Percentiles rank a stretch among this genome's conserved stretches.
These are phyloP conservation scores for Drosophila kanapiae DNA, from an alignment of 1,140 invertebrate species.

Conservation along the genomic window DNA sequence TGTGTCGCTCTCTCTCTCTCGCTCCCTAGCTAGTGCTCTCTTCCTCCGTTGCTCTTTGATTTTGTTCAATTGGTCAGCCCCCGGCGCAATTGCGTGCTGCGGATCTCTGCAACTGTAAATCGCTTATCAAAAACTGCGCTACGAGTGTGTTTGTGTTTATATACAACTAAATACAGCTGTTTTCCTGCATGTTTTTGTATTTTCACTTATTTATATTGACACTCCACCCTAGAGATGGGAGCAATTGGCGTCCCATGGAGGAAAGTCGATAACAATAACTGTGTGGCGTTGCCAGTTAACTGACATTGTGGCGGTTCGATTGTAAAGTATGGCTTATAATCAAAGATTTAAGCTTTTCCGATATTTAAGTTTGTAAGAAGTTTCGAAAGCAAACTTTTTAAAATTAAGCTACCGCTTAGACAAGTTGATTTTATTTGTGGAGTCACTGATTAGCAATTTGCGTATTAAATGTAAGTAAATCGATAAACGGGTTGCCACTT, in stretches of 20 bases:
- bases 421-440: not conserved
- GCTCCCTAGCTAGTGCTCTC: constrained; percentile 2
- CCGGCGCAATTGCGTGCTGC: constrained; percentile 39
- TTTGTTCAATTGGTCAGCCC: constrained; percentile 18
- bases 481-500: constrained; percentile 18
- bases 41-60: constrained; percentile 16
- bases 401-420: not conserved
- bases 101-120: constrained; percentile 38
- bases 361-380: not conserved
- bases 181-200: not conserved
- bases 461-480: not conserved
- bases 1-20: constrained; percentile 1
- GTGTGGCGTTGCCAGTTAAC: constrained; percentile 21
- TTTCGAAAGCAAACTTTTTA: too few relatives aligned
- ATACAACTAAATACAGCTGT: constrained; percentile 40
- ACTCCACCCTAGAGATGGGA: constrained; percentile 22
- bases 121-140: constrained; percentile 21
- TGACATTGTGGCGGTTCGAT: not conserved
- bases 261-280: constrained; percentile 9
- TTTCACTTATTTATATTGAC: constrained; percentile 29
- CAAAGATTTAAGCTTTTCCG: too few relatives aligned
- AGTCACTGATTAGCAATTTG: not conserved
- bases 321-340: not conserved
- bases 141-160: constrained; percentile 18
- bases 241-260: constrained; percentile 8